Evolutionary conservation across 2,797 vertebrate species (phyloP), one percentile per base, ranked within the genome.

Genomic region (Parambassis ranga): DNA sequence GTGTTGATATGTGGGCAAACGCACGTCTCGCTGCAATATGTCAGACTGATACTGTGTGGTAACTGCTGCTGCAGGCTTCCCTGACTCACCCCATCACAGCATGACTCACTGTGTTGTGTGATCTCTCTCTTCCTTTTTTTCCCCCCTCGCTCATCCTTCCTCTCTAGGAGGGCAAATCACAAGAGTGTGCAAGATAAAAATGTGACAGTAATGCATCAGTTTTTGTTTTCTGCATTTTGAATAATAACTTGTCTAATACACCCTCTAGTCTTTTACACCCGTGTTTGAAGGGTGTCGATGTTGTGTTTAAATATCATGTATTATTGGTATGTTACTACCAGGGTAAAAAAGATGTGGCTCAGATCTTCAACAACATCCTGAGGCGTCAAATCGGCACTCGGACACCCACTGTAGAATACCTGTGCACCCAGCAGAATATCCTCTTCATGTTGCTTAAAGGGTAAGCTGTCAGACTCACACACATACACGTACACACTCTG

Each of bases 311-410:
- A 44, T 58, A 84, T 83, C 0, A 16, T 32, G 5, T 15, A 2
- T 36, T 53, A 6, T 33, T 39, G 30, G 13, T 63, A 19, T 77
- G 14, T 65, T 5, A 3, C 75, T 80, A 73, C 73, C 91, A 97
- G 96, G 95, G 96, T 67, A 98, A 98, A 88, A 98, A 98, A 89
- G 97, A 98, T 35, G 97, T 98, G 67, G 97, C 97, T 53, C 97
- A 98, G 72, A 98, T 98, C 91, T 98, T 98, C 91, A 98, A 98
- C 91, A 98, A 98, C 89, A 98, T 98, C 89, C 91, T 98, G 85
- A 94, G 96, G 87, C 94, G 96, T 82, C 97, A 98, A 80, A 98
- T 98, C 70, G 96, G 96, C 77, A 98, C 96, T 56, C 92, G 97
- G 75, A 98, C 97, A 35, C 97, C 97, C 62, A 98, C 97, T 19